These are phyloP conservation scores for Drosophila tristis DNA, from an alignment of 1,140 invertebrate genomes.

Conservation along the genomic window DNA sequence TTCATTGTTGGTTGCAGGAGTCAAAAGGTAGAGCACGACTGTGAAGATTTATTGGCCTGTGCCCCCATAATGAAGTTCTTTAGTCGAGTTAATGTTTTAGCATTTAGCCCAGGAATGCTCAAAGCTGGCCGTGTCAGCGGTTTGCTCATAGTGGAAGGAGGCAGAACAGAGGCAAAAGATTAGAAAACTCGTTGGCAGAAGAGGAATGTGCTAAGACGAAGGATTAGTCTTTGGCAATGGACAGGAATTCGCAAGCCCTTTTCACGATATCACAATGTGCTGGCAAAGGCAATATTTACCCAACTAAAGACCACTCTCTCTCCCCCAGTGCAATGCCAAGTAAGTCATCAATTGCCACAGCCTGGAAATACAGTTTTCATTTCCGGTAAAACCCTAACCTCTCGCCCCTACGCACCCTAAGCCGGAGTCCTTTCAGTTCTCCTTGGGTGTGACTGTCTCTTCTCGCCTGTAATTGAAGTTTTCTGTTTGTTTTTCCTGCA, in stretches of 20 bases:
- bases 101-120: slow-evolving; percentile 25
- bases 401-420: neutral
- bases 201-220: slow-evolving; percentile 12
- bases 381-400: slow-evolving; percentile 18
- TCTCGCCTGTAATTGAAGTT: slow-evolving; percentile 47
- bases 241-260: neutral
- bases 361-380: slow-evolving; percentile 41
- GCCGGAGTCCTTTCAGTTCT: slow-evolving; percentile 26
- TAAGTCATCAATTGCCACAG: slow-evolving; percentile 5
- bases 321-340: neutral
- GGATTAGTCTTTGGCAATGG: slow-evolving; percentile 18
- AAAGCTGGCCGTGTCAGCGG: slow-evolving; percentile 27
- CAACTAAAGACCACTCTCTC: neutral
- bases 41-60: slow-evolving; percentile 66
- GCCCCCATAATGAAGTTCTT: slow-evolving; percentile 70
- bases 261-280: neutral
- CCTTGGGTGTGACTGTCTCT: neutral
- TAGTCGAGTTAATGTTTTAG: slow-evolving; percentile 69
- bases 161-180: slow-evolving; percentile 13
- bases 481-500: slow-evolving; percentile 42
- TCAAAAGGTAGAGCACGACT: slow-evolving; percentile 68
- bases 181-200: slow-evolving; percentile 23
- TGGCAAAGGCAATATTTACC: neutral
- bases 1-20: slow-evolving; percentile 65
- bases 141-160: slow-evolving; percentile 1